Conservation (phyloP, 2,888 invertebrate species). For the Erpobdella octoculata region DNA sequence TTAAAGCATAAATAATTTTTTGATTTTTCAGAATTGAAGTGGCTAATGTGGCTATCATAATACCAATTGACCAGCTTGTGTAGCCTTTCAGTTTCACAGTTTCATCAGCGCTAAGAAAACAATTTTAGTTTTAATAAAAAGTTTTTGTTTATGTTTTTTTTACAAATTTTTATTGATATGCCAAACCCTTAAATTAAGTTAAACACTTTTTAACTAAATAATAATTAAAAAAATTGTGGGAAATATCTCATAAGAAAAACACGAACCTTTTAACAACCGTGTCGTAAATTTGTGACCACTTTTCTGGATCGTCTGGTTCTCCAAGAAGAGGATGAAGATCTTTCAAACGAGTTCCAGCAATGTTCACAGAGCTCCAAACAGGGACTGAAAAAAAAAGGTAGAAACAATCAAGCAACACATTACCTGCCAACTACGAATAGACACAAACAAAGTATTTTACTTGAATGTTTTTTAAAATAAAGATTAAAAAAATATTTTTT, state of each 20-base stretch:
- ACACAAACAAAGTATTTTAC: too few species aligned
- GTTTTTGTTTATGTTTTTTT: too few species aligned
- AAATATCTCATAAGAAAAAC: too few species aligned
- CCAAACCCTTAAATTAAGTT: too few species aligned
- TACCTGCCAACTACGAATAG: too few species aligned
- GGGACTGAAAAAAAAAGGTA: constrained; percentile 60
- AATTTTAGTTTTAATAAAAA: not conserved
- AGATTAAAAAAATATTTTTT: too few species aligned
- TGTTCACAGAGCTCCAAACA: constrained; percentile 86
- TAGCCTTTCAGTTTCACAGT: constrained; percentile 80
- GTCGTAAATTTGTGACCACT: constrained; percentile 71
- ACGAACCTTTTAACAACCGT: too few species aligned
- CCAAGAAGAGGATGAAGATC: constrained; percentile 72
- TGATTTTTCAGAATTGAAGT: constrained; percentile 66
- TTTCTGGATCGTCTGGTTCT: constrained; percentile 65
- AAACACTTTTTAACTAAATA: too few species aligned
- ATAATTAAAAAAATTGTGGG: too few species aligned
- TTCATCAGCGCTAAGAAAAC: constrained; percentile 66
- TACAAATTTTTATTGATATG: too few species aligned
- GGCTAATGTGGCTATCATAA: constrained; percentile 68
- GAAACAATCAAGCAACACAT: too few species aligned
- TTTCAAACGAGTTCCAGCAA: constrained; percentile 75
- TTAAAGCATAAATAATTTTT: constrained; percentile 69
- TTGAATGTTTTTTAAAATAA: too few species aligned
- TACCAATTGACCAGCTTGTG: constrained; percentile 82